Base-by-base conservation (phyloP, 2,888 invertebrate genomes). In the Zaprionus obscuricornis region DNA sequence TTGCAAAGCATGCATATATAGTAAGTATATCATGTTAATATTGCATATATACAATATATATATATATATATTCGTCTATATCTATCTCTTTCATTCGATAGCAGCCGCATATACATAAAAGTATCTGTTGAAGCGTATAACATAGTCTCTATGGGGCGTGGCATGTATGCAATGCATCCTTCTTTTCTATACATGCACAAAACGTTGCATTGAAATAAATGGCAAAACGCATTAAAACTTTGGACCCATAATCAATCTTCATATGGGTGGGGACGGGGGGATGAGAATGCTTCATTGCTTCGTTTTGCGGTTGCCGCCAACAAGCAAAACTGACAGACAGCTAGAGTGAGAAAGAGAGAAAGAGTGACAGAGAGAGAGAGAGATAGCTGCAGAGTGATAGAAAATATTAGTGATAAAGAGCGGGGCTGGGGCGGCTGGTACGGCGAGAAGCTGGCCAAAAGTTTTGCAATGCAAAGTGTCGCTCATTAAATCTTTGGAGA, bases 171-270 rank as follows among this genome's bases (percentile, higher is more conserved):
- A 43, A 8, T 26, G 52, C 39, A 62, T 83, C 75, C 71, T 67
- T 66, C 79, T 50, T 57, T 5, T 16, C 26, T n/a, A n/a, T n/a
- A n/a, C n/a, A n/a, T n/a, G n/a, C n/a, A n/a, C n/a, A n/a, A n/a
- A n/a, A n/a, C 65, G 46, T 55, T 84, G 77, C 85, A 77, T 84
- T 81, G 85, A 81, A 76, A 77, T 85, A 78, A 78, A 78, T 85
- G 74, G 78, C 63, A 85, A 74, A 74, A 74, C 66, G 82, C 85
- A 78, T 85, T 78, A 77, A 66, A 66, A 82, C 85, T 81, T 74
- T 66, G 64, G 60, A n/a, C n/a, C 78, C 59, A 77, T 78, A 85
- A 78, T 78, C 78, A 78, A 78, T 78, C 78, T 82, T 78, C 67
- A 85, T 78, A 62, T 65, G 82, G 39, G n/a, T n/a, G n/a, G n/a